These are phyloP conservation scores for Parapsyche elsis DNA, from an alignment of 1,140 invertebrate genomes.

Conservation along the genomic window DNA sequence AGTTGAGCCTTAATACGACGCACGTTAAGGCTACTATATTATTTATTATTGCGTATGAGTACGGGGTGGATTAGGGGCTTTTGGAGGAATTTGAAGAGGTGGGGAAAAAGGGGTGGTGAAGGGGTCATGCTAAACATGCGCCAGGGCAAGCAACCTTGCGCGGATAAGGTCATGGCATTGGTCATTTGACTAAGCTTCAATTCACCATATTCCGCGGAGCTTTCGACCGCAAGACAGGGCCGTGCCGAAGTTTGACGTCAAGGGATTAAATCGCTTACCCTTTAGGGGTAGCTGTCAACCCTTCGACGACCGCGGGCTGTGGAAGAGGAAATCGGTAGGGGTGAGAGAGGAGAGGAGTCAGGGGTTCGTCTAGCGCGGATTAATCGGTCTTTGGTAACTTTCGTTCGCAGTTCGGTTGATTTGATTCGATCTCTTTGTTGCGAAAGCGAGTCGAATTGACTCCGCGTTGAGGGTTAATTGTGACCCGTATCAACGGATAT, in stretches of 20 bases:
- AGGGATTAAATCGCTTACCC: slow-evolving; percentile 33
- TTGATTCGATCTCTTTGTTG: slow-evolving; percentile 22
- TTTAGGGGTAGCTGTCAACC: not conserved
- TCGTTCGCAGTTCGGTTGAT: slow-evolving; percentile 9
- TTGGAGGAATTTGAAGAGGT: not conserved
- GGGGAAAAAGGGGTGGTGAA: not conserved
- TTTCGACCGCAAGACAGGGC: slow-evolving; percentile 21
- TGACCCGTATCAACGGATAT: not conserved
- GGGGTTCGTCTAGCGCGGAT: not conserved
- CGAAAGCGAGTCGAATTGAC: not conserved
- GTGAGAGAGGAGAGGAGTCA: not conserved
- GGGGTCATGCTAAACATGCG: not conserved
- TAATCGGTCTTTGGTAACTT: slow-evolving; percentile 24
- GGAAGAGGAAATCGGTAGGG: not conserved
- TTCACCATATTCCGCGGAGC: not conserved
- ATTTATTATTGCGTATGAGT: not conserved
- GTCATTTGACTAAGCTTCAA: not conserved
- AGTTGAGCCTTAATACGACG: not conserved
- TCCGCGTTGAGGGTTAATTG: not conserved
- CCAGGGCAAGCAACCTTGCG: not conserved
- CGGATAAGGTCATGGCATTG: not conserved
- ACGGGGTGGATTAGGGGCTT: not conserved
- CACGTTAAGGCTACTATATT: not conserved
- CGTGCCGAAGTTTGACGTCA: slow-evolving; percentile 16
- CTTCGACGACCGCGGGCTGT: not conserved